phyloP scores from a whole-genome alignment of 2,113 vertebrate species.

The Arothron firmamentum region DNA sequence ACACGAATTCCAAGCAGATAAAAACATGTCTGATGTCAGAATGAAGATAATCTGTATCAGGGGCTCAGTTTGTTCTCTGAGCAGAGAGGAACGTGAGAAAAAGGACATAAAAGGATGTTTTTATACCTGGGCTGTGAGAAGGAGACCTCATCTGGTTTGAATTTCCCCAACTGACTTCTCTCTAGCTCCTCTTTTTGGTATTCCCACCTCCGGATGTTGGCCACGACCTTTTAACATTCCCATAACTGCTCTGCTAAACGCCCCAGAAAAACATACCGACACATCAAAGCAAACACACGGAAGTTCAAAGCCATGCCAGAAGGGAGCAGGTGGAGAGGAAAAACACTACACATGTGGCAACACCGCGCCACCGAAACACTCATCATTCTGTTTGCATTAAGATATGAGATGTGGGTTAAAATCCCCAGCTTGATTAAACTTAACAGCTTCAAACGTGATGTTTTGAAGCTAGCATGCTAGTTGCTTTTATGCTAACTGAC shows the following conservation, averaged over 20 bases:
- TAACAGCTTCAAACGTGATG: slow-evolving; percentile 1
- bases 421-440: slow-evolving; percentile 4
- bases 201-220: slow-evolving; percentile 48
- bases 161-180: slow-evolving; percentile 37
- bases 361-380: not conserved
- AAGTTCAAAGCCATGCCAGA: slow-evolving; percentile 51
- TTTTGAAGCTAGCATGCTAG: too few relatives aligned
- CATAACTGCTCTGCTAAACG: slow-evolving; percentile 35
- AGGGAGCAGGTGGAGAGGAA: slow-evolving; percentile 54
- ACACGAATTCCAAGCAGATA: too few relatives aligned
- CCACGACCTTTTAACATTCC: slow-evolving; percentile 52
- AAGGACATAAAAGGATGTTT: not conserved
- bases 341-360: slow-evolving; percentile 20
- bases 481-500: too few relatives aligned
- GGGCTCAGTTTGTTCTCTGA: too few relatives aligned
- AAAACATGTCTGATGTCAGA: too few relatives aligned
- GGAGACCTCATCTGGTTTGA: slow-evolving; percentile 58
- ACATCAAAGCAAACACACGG: slow-evolving; percentile 12
- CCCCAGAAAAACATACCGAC: slow-evolving; percentile 43
- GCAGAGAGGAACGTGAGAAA: too few relatives aligned
- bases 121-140: slow-evolving; percentile 1
- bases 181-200: slow-evolving; percentile 25
- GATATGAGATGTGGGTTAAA: not conserved
- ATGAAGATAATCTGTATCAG: too few relatives aligned
- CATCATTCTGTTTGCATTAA: not conserved